Evolutionary conservation across 2,888 invertebrate species (phyloP).

Genomic region (Eristalis arbustorum): DNA sequence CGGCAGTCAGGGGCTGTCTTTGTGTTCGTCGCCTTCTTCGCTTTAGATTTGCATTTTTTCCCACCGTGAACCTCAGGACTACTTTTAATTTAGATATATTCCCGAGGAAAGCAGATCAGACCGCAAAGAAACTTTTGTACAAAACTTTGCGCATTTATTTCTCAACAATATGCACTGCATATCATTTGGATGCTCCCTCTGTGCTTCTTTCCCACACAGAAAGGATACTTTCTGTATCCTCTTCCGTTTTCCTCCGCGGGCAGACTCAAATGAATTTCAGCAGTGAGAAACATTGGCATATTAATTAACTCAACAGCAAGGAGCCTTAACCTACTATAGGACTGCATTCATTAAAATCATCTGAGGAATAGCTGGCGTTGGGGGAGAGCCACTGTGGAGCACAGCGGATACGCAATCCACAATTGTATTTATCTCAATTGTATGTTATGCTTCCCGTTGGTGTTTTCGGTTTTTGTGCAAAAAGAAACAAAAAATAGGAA

Average conservation of each 20-base stretch:
- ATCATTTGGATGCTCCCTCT: constrained; percentile 66
- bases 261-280: constrained; percentile 58
- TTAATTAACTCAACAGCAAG: constrained; percentile 60
- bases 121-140: constrained; percentile 70
- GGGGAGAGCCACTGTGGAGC: constrained; percentile 17
- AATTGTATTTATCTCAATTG: constrained; percentile 65
- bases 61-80: constrained; percentile 67
- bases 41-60: constrained; percentile 68
- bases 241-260: constrained; percentile 11
- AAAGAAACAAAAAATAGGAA: not conserved
- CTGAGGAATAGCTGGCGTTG: constrained; percentile 23
- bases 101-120: constrained; percentile 70
- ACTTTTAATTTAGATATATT: constrained; percentile 71
- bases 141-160: constrained; percentile 71
- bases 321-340: constrained; percentile 48
- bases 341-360: constrained; percentile 58
- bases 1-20: constrained; percentile 42
- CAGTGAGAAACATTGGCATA: constrained; percentile 65
- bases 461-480: constrained; percentile 9
- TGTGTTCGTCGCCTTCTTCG: constrained; percentile 51
- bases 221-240: constrained; percentile 26
- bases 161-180: constrained; percentile 71
- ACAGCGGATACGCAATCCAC: constrained; percentile 55
- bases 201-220: constrained; percentile 41
- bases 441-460: constrained; percentile 43